Conservation (phyloP, 2,888 invertebrate species). For the Scaptomyza flava region DNA sequence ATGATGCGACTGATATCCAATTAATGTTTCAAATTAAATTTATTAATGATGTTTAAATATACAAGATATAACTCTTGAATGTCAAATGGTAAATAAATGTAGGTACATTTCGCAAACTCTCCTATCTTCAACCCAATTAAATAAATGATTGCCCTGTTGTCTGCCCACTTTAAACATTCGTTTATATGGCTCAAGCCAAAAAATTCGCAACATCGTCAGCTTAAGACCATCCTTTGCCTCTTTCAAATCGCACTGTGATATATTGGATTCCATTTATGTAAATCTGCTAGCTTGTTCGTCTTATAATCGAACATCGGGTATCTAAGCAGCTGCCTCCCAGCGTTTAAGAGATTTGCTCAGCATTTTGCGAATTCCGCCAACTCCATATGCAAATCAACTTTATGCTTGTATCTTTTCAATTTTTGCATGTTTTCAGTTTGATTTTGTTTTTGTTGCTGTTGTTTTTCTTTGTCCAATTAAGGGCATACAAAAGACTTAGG, state of each 20-base stretch:
- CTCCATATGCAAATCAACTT: slow-evolving; percentile 50
- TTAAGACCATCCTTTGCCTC: slow-evolving; percentile 37
- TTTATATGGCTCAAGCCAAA: slow-evolving; percentile 1
- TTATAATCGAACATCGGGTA: slow-evolving; percentile 31
- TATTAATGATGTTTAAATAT: too few species aligned
- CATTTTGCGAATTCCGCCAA: slow-evolving; percentile 43
- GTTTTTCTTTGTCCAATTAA: slow-evolving; percentile 58
- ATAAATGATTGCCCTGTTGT: slow-evolving; percentile 16
- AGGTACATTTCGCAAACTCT: too few species aligned
- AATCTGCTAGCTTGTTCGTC: slow-evolving; percentile 39
- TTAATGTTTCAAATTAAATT: too few species aligned
- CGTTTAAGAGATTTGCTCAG: slow-evolving; percentile 33
- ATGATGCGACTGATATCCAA: too few species aligned
- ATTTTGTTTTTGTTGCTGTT: slow-evolving; percentile 6
- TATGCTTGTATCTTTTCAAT: slow-evolving; percentile 28
- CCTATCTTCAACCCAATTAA: slow-evolving; percentile 10
- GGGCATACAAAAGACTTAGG: slow-evolving; percentile 62
- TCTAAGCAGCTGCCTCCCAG: slow-evolving; percentile 46
- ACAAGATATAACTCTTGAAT: too few species aligned
- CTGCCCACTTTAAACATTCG: slow-evolving; percentile 26
- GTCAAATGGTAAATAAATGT: too few species aligned
- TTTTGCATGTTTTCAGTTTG: slow-evolving; percentile 48
- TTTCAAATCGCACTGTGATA: slow-evolving; percentile 21
- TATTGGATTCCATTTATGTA: slow-evolving; percentile 43
- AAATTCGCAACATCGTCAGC: not conserved